Percentiles rank a stretch among this genome's conserved stretches.
Conservation (phyloP, 2,797 vertebrate genomes). For the Danio aesculapii region DNA sequence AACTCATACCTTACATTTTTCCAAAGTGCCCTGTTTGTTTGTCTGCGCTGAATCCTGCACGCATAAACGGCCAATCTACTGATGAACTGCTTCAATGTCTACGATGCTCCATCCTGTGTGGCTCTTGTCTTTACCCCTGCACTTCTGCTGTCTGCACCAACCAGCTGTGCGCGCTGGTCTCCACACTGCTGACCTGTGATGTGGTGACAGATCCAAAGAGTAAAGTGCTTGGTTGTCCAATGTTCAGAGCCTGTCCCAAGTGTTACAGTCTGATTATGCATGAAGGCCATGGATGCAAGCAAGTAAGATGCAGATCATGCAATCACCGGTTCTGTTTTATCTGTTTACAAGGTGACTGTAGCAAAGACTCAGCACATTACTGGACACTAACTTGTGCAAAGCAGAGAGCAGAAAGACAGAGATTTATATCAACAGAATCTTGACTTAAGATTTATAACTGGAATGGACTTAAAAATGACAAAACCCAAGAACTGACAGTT, state of each 20-base stretch:
- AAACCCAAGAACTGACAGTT: neutral
- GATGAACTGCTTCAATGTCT: neutral
- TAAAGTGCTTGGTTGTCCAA: constrained; percentile 53
- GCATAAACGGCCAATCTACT: neutral
- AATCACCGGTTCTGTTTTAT: constrained; percentile 55
- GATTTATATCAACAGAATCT: constrained; percentile 41
- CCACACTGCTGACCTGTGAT: constrained; percentile 56
- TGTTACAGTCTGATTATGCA: constrained; percentile 60
- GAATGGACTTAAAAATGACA: neutral
- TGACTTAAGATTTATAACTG: neutral
- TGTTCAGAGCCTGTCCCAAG: constrained; percentile 64
- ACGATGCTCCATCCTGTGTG: constrained; percentile 38
- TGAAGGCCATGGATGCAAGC: constrained; percentile 55
- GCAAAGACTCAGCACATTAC: constrained; percentile 5
- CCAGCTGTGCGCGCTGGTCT: constrained; percentile 51
- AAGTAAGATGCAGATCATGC: constrained; percentile 41
- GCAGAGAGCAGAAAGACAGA: constrained; percentile 57
- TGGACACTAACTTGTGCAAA: constrained; percentile 48
- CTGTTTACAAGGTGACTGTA: constrained; percentile 54
- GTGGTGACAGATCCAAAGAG: constrained; percentile 43
- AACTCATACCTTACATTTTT: neutral
- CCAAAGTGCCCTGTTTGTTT: constrained; percentile 52
- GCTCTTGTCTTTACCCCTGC: constrained; percentile 57
- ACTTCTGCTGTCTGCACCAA: constrained; percentile 53
- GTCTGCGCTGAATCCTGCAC: constrained; percentile 26